Evolutionary conservation across 2,797 vertebrate species (phyloP).

Genomic region (Macroramphosus scolopax): DNA sequence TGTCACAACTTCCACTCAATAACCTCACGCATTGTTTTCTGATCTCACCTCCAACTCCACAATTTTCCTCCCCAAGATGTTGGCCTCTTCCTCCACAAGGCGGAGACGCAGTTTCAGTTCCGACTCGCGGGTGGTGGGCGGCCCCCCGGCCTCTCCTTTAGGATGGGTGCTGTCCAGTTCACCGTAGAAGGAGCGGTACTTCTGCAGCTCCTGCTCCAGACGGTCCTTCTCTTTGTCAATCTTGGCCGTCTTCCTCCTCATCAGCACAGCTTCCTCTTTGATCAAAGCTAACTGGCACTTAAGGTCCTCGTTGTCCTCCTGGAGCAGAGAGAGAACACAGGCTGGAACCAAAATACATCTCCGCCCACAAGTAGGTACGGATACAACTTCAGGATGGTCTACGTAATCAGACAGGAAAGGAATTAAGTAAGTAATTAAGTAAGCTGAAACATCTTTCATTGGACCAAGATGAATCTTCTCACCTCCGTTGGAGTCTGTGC

Average conservation of each 20-base stretch:
- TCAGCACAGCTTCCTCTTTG: conserved; percentile 92
- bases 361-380: no score
- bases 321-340: conserved; percentile 5
- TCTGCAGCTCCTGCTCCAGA: conserved; percentile 92
- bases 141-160: conserved; percentile 94
- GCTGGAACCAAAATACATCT: neutral
- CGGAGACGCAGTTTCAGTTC: conserved; percentile 94
- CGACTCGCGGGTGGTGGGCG: conserved; percentile 92
- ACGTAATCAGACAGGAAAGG: conserved; percentile 13
- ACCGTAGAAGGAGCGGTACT: conserved; percentile 94
- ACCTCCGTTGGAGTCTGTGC: conserved; percentile 75
- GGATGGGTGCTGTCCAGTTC: conserved; percentile 94
- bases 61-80: conserved; percentile 94
- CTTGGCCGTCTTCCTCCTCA: conserved; percentile 97
- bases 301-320: conserved; percentile 94
- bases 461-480: conserved; percentile 23
- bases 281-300: conserved; percentile 96
- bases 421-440: no score
- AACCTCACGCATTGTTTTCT: neutral
- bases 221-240: conserved; percentile 96
- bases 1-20: neutral
- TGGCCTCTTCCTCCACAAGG: conserved; percentile 95
- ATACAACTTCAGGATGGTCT: conserved; percentile 5
- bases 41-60: conserved; percentile 87
- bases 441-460: conserved; percentile 18